Evolutionary conservation across 2,888 invertebrate genomes (phyloP).

Genomic region (Luffia ferchaultella): DNA sequence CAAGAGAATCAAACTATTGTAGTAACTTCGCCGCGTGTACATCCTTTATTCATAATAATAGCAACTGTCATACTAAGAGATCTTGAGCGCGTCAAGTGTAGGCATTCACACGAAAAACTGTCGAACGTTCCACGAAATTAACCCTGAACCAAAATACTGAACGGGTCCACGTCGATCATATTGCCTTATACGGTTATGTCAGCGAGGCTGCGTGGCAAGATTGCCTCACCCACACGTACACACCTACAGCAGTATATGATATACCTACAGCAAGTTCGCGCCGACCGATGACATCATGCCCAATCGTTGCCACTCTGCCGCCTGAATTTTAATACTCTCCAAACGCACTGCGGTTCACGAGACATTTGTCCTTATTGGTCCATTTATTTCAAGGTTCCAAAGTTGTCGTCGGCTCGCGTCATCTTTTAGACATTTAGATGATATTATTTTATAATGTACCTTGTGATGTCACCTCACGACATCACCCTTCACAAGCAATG

Average conservation of each 20-base stretch:
- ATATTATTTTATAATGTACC: no score
- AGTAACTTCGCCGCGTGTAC: no score
- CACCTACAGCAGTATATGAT: no score
- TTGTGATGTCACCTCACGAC: no score
- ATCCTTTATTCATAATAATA: no score
- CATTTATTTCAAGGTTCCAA: slow-evolving; percentile 25
- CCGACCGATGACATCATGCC: slow-evolving; percentile 45
- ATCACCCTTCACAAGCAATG: no score
- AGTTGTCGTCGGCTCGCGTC: slow-evolving; percentile 5
- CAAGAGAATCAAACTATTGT: no score
- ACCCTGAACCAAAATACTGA: slow-evolving; percentile 39
- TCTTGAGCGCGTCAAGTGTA: no score
- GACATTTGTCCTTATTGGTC: slow-evolving; percentile 19
- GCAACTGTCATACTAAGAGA: no score
- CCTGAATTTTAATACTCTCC: slow-evolving; percentile 41
- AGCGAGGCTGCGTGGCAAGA: slow-evolving; percentile 20
- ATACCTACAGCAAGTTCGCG: slow-evolving; percentile 6
- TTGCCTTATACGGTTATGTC: slow-evolving; percentile 46
- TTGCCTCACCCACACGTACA: slow-evolving; percentile 34
- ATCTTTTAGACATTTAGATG: no score
- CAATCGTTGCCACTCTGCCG: slow-evolving; percentile 23
- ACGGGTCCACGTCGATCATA: slow-evolving; percentile 43
- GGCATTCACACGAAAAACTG: no score
- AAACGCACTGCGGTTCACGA: background rate
- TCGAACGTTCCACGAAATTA: no score